These are phyloP conservation scores for Sarcophaga carnaria DNA, from an alignment of 2,888 invertebrate genomes.

Conservation along the genomic window DNA sequence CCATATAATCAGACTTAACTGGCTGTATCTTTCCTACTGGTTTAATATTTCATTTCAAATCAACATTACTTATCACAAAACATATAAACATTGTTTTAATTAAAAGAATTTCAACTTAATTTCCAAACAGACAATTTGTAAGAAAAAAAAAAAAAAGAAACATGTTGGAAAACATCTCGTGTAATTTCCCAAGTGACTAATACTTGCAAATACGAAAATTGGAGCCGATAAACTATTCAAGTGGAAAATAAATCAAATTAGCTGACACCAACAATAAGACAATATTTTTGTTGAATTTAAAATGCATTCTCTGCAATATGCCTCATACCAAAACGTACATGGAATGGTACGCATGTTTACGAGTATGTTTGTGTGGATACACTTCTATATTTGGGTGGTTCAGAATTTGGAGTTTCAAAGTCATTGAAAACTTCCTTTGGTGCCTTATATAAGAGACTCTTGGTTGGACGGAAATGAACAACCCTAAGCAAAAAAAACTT, in stretches of 20 bases:
- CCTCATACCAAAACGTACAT: background rate
- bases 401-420: background rate
- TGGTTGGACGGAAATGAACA: too few species aligned
- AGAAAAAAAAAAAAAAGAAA: too few species aligned
- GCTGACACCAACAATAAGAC: constrained; percentile 65
- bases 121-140: background rate
- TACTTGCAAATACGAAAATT: constrained; percentile 31
- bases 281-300: constrained; percentile 48
- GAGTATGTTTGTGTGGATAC: too few species aligned
- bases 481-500: too few species aligned
- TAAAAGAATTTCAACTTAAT: constrained; percentile 47
- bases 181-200: constrained; percentile 63
- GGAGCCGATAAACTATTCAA: constrained; percentile 48
- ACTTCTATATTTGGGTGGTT: background rate
- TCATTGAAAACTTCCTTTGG: background rate
- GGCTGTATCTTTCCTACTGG: too few species aligned
- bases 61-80: background rate
- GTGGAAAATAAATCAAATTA: constrained; percentile 68
- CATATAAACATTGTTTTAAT: constrained; percentile 41
- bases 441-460: too few species aligned
- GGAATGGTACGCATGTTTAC: background rate
- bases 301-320: constrained; percentile 55
- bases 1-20: too few species aligned
- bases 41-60: too few species aligned
- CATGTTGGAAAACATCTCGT: constrained; percentile 37